These are phyloP conservation scores for Hemicrepidius hirtus DNA, from an alignment of 2,888 invertebrate species.

Conservation along the genomic window DNA sequence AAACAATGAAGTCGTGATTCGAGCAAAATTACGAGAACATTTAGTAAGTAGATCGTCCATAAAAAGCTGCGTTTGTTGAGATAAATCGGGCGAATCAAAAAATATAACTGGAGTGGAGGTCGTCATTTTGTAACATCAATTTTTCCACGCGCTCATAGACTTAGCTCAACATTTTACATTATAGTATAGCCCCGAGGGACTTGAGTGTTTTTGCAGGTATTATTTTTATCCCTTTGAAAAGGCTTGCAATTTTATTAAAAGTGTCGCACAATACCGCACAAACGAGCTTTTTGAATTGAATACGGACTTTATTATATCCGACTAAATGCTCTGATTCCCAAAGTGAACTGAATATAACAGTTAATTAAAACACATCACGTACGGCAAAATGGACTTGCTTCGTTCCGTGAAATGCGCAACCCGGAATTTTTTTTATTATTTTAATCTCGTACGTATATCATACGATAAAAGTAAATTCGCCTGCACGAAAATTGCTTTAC, in stretches of 20 bases:
- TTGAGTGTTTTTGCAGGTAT: conserved; percentile 16
- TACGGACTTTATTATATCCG: conserved; percentile 47
- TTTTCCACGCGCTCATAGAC: conserved; percentile 19
- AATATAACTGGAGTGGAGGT: neutral
- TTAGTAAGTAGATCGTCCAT: conserved; percentile 47
- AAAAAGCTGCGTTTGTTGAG: conserved; percentile 26
- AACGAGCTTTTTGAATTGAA: conserved; percentile 46
- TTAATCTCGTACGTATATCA: conserved; percentile 45
- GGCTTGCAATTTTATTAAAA: conserved; percentile 44
- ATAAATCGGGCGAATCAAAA: conserved; percentile 31
- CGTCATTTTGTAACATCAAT: conserved; percentile 5
- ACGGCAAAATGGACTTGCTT: conserved; percentile 41
- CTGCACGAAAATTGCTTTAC: conserved; percentile 40
- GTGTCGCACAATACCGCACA: conserved; percentile 42
- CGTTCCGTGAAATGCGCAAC: conserved; percentile 41
- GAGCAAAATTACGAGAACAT: conserved; percentile 55
- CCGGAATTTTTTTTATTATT: conserved; percentile 50
- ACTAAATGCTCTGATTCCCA: conserved; percentile 48
- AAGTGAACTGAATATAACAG: conserved; percentile 52
- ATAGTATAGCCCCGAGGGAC: neutral
- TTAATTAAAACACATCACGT: conserved; percentile 54
- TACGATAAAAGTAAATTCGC: conserved; percentile 41
- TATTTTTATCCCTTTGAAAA: conserved; percentile 30
- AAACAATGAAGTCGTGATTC: conserved; percentile 61
- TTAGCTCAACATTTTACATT: conserved; percentile 12